Conservation (phyloP, 2,113 vertebrate species). For the Opisthocomus hoazin region DNA sequence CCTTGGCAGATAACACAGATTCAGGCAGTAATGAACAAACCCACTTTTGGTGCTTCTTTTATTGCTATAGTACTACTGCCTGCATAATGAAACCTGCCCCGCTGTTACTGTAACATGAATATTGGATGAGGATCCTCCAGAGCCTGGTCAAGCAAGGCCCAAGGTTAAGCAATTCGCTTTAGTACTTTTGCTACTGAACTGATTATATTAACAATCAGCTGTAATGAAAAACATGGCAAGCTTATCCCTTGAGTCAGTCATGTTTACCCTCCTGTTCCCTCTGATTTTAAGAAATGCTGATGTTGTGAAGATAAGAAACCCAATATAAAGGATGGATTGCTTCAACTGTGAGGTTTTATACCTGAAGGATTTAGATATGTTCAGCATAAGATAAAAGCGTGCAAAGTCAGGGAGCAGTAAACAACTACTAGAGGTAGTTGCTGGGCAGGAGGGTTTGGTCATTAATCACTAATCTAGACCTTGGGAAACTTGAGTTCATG, state of each 20-base stretch:
- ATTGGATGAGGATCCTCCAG: neutral
- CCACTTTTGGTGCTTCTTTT: neutral
- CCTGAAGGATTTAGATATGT: neutral
- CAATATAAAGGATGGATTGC: neutral
- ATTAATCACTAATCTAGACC: neutral
- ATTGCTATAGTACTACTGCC: neutral
- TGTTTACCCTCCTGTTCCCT: neutral
- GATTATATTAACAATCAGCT: neutral
- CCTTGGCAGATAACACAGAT: neutral
- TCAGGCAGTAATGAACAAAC: neutral
- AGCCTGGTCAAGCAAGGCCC: neutral
- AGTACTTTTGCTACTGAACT: neutral
- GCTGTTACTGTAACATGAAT: neutral
- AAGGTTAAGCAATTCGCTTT: neutral
- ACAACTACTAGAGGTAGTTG: neutral
- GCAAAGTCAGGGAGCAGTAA: neutral
- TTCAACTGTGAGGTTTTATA: neutral
- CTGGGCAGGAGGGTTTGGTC: neutral
- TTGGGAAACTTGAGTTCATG: neutral
- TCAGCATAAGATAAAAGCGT: neutral
- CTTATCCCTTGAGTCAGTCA: neutral
- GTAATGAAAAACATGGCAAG: neutral
- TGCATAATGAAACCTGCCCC: neutral
- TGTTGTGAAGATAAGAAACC: neutral
- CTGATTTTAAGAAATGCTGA: constrained; percentile 8